phyloP scores from a whole-genome alignment of 2,888 invertebrate species.

The Andricus curvator region DNA sequence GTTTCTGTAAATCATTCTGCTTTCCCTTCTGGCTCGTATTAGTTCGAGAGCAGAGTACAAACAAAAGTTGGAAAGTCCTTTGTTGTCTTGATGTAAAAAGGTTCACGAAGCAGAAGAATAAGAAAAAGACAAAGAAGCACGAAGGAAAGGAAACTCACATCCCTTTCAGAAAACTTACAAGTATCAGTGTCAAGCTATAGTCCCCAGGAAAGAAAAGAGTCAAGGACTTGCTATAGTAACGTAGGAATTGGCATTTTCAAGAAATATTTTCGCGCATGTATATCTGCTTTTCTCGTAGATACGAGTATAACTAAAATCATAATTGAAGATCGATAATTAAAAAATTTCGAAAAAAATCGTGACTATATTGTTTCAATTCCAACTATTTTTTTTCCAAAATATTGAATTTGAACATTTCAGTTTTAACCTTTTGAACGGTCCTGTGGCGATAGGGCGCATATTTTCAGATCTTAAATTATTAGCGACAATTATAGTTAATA shows the following conservation, averaged over 20 bases:
- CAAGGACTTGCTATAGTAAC: background rate
- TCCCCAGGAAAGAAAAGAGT: background rate
- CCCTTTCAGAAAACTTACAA: conserved; percentile 12
- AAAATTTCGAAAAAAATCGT: too few species aligned
- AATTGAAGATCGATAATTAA: background rate
- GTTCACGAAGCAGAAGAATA: conserved; percentile 23
- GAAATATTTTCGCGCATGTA: background rate
- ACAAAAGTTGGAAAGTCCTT: conserved; percentile 34
- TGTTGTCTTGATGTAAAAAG: conserved; percentile 8
- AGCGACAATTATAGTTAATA: too few species aligned
- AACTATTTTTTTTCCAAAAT: too few species aligned
- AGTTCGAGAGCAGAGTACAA: conserved; percentile 17
- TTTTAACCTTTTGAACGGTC: too few species aligned
- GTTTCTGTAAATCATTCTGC: conserved; percentile 30
- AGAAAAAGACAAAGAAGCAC: conserved; percentile 19
- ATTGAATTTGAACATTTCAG: too few species aligned
- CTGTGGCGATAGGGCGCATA: too few species aligned
- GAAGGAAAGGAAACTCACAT: conserved; percentile 17
- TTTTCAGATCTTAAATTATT: too few species aligned
- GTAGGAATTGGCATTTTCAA: background rate
- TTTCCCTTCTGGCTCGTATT: conserved; percentile 9
- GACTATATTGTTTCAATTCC: too few species aligned
- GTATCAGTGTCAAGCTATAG: background rate
- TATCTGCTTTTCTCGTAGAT: background rate
- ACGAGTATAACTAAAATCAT: background rate